phyloP scores from a whole-genome alignment of 1,140 invertebrate species.

The Himalopsyche phryganea region DNA sequence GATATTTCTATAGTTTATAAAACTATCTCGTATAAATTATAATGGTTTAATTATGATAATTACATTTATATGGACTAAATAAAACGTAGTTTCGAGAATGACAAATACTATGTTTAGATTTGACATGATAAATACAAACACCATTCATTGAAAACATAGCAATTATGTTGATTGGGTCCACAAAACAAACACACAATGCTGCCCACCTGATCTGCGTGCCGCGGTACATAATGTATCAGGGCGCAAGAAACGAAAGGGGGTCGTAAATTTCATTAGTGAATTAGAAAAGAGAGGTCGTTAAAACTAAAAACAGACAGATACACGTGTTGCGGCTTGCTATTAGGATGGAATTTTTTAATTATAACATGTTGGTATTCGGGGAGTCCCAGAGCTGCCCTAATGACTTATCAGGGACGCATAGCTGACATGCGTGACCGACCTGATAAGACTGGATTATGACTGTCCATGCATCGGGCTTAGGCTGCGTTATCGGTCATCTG shows the following conservation, averaged over 20 bases:
- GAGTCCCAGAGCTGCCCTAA: conserved; percentile 22
- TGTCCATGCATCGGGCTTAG: not conserved
- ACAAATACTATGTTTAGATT: not conserved
- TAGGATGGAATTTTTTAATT: conserved; percentile 35
- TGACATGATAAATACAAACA: too few relatives aligned
- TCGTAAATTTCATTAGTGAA: conserved; percentile 36
- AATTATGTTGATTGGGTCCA: too few relatives aligned
- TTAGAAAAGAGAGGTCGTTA: conserved; percentile 33
- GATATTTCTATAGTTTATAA: too few relatives aligned
- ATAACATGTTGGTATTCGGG: conserved; percentile 31
- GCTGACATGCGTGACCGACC: conserved; percentile 30
- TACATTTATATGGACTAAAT: not conserved
- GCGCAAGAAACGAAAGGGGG: conserved; percentile 20
- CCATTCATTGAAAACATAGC: too few relatives aligned
- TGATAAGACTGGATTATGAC: conserved; percentile 29
- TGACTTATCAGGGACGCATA: conserved; percentile 29
- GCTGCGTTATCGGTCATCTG: too few relatives aligned
- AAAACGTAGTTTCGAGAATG: not conserved
- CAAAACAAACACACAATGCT: too few relatives aligned
- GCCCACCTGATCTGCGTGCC: conserved; percentile 16
- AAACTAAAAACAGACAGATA: conserved; percentile 35
- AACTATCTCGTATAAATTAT: too few relatives aligned
- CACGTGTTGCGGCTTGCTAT: conserved; percentile 33
- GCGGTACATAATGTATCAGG: conserved; percentile 11
- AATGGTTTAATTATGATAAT: too few relatives aligned